These are phyloP conservation scores for Coregonus clupeaformis DNA, from an alignment of 2,113 vertebrate genomes.

Conservation along the genomic window DNA sequence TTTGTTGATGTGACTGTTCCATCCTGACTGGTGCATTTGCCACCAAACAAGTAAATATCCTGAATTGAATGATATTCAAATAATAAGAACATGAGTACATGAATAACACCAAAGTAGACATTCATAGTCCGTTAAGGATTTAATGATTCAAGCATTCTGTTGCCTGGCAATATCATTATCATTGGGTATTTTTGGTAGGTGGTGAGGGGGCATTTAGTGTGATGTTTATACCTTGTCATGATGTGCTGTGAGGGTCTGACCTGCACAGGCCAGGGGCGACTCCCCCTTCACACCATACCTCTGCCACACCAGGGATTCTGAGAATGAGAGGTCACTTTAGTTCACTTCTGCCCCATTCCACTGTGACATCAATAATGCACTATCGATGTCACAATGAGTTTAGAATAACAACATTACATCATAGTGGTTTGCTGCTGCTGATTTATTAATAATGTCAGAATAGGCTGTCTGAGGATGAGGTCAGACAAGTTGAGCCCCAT, in stretches of 20 bases:
- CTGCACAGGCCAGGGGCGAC: conserved; percentile 55
- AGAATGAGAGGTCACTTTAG: neutral
- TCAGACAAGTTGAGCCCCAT: neutral
- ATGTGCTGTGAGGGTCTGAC: conserved; percentile 67
- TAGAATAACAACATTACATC: neutral
- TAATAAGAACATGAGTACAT: conserved; percentile 1
- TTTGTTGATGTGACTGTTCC: conserved; percentile 52
- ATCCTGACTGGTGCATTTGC: conserved; percentile 49
- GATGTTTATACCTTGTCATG: conserved; percentile 64
- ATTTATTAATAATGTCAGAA: neutral
- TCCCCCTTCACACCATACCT: conserved; percentile 73
- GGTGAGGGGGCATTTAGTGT: too few species aligned
- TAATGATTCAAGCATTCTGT: too few species aligned
- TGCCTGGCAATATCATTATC: neutral
- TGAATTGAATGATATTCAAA: conserved; percentile 35
- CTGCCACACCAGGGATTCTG: conserved; percentile 69
- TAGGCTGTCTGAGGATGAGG: neutral
- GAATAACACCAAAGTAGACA: neutral
- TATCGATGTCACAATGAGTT: neutral
- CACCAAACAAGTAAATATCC: conserved; percentile 77
- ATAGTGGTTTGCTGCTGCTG: neutral
- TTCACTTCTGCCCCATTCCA: neutral
- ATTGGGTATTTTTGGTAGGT: neutral
- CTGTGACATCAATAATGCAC: conserved; percentile 1
- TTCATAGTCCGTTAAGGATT: neutral